Evolutionary conservation across 2,888 invertebrate genomes (phyloP).

Genomic region (Orchesella flavescens): DNA sequence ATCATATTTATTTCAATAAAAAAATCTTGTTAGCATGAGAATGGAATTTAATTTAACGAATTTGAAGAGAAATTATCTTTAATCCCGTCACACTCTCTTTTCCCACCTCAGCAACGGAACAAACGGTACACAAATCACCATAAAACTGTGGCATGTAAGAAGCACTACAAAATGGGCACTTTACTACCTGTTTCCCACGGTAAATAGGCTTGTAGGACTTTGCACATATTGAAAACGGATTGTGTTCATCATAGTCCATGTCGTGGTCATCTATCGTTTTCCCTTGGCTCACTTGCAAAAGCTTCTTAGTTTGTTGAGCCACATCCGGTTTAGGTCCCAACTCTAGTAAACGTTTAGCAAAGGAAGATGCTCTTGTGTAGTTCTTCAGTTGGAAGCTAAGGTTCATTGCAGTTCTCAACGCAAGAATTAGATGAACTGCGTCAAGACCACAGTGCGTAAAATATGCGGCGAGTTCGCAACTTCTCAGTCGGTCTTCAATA

Average conservation of each 20-base stretch:
- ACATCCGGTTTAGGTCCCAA: constrained; percentile 95
- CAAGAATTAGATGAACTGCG: constrained; percentile 95
- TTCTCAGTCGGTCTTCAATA: constrained; percentile 90
- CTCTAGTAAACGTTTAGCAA: constrained; percentile 93
- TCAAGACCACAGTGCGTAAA: constrained; percentile 98
- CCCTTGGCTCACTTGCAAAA: constrained; percentile 91
- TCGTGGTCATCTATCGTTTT: constrained; percentile 91
- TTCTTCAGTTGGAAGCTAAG: constrained; percentile 98
- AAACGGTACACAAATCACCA: constrained; percentile 88
- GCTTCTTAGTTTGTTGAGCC: constrained; percentile 93
- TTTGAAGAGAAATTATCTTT: constrained; percentile 85
- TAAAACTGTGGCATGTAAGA: constrained; percentile 90
- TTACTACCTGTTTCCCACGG: constrained; percentile 93
- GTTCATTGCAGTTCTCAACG: constrained; percentile 94
- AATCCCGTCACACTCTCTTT: constrained; percentile 91
- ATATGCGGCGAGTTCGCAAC: constrained; percentile 98
- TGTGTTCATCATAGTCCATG: constrained; percentile 95
- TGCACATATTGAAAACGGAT: constrained; percentile 96
- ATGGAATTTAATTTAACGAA: constrained; percentile 75
- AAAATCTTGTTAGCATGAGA: no score
- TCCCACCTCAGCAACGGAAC: constrained; percentile 92
- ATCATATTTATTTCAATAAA: no score
- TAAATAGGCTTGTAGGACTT: constrained; percentile 95
- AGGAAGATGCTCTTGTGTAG: constrained; percentile 94
- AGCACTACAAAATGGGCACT: constrained; percentile 92